Evolutionary conservation across 2,888 invertebrate genomes (phyloP).

Genomic region (Patella pellucida): DNA sequence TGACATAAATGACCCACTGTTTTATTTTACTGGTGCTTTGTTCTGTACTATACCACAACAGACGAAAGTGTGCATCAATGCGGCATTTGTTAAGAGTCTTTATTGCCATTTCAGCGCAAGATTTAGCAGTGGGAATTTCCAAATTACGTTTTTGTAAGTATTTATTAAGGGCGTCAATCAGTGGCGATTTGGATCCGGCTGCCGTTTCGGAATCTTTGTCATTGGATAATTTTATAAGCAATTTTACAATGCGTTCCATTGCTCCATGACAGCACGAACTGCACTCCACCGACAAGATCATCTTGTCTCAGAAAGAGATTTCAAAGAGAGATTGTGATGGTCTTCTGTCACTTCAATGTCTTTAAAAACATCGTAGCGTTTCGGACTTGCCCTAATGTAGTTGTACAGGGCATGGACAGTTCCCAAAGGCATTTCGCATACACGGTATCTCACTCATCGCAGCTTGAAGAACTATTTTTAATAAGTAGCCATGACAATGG

Average conservation of each 20-base stretch:
- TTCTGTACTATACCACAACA: too few species aligned
- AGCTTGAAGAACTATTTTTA: neutral
- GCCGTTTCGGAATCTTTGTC: neutral
- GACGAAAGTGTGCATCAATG: too few species aligned
- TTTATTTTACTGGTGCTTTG: too few species aligned
- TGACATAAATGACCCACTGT: too few species aligned
- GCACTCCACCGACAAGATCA: conserved; percentile 11
- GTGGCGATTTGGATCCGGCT: neutral
- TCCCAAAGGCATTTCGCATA: neutral
- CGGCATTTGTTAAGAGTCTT: neutral
- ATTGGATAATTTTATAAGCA: neutral
- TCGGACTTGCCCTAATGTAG: neutral
- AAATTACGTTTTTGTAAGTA: neutral
- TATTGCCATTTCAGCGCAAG: neutral
- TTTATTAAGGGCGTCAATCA: neutral
- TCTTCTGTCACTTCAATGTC: neutral
- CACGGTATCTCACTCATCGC: neutral
- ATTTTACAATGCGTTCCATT: conserved; percentile 3
- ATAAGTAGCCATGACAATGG: neutral
- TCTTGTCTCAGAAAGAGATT: conserved; percentile 1
- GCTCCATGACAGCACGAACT: conserved; percentile 5
- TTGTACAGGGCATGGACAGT: neutral
- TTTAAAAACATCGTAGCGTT: neutral
- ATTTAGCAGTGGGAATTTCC: neutral
- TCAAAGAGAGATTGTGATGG: neutral